Percentiles rank a stretch among this genome's conserved stretches.
These are phyloP conservation scores for Agrochola litura DNA, from an alignment of 2,888 invertebrate species.

Conservation along the genomic window DNA sequence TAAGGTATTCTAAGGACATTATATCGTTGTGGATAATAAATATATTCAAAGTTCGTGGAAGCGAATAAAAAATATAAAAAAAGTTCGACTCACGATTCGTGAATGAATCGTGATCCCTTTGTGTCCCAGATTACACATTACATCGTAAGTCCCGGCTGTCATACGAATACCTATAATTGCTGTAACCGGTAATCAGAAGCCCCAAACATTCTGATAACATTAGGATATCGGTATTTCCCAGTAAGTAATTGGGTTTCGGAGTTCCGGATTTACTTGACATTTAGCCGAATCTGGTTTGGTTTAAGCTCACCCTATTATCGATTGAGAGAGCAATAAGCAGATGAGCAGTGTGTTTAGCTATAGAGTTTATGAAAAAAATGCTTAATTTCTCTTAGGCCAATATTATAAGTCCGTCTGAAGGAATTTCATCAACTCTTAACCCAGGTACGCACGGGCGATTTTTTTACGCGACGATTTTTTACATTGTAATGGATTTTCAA, in stretches of 20 bases:
- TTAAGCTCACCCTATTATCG: constrained; percentile 3
- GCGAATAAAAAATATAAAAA: no score
- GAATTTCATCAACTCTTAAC: background rate
- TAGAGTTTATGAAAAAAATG: background rate
- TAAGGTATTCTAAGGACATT: background rate
- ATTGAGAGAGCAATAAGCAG: background rate
- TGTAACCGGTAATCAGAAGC: constrained; percentile 25
- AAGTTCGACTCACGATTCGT: background rate
- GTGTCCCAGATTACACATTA: background rate
- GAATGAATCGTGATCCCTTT: background rate
- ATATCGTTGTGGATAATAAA: background rate
- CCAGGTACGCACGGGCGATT: no score
- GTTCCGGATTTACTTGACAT: constrained; percentile 30
- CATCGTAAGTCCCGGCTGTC: background rate
- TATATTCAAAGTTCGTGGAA: background rate
- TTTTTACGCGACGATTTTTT: no score
- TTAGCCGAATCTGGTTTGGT: constrained; percentile 11
- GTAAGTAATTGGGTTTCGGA: constrained; percentile 38
- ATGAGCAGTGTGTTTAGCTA: background rate
- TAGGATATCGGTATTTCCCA: constrained; percentile 25
- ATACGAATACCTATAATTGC: constrained; percentile 16
- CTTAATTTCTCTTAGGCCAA: background rate
- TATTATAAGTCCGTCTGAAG: background rate
- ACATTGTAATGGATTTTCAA: no score
- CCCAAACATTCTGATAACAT: constrained; percentile 40